Conservation (phyloP, 2,888 invertebrate genomes). For the Didymodactylos carnosus region DNA sequence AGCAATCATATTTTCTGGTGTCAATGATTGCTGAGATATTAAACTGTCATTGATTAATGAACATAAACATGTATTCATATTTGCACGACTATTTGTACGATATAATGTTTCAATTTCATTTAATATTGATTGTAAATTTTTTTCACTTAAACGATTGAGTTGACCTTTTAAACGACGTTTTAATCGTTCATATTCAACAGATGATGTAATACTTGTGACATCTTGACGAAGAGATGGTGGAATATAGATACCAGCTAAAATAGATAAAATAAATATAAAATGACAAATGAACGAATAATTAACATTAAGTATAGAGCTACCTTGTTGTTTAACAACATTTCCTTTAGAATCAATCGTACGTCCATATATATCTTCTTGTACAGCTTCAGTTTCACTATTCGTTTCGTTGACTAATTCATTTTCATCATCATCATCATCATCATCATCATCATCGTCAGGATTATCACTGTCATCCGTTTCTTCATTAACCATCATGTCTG, state of each 20-base stretch:
- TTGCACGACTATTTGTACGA: conserved; percentile 35
- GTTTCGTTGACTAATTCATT: not conserved
- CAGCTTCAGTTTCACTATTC: conserved; percentile 14
- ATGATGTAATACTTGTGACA: conserved; percentile 30
- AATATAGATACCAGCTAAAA: conserved; percentile 29
- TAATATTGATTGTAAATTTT: conserved; percentile 64
- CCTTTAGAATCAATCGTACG: conserved; percentile 59
- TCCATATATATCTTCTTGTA: conserved; percentile 82
- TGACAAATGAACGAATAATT: no score
- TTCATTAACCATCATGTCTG: conserved; percentile 14
- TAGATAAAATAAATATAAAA: not conserved
- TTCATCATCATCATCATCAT: not conserved
- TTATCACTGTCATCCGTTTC: conserved; percentile 18
- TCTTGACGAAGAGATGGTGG: conserved; percentile 53
- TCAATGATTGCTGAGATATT: conserved; percentile 14
- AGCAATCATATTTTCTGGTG: conserved; percentile 43
- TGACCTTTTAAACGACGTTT: conserved; percentile 64
- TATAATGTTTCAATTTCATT: conserved; percentile 59
- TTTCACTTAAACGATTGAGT: conserved; percentile 53
- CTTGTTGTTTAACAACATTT: conserved; percentile 45
- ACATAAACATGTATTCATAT: conserved; percentile 47
- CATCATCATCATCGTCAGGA: conserved; percentile 15
- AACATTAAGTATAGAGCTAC: no score
- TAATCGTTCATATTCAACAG: conserved; percentile 37
- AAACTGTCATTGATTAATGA: conserved; percentile 29